Evolutionary conservation across 2,797 vertebrate species (phyloP).

Genomic region (Pampus argenteus): DNA sequence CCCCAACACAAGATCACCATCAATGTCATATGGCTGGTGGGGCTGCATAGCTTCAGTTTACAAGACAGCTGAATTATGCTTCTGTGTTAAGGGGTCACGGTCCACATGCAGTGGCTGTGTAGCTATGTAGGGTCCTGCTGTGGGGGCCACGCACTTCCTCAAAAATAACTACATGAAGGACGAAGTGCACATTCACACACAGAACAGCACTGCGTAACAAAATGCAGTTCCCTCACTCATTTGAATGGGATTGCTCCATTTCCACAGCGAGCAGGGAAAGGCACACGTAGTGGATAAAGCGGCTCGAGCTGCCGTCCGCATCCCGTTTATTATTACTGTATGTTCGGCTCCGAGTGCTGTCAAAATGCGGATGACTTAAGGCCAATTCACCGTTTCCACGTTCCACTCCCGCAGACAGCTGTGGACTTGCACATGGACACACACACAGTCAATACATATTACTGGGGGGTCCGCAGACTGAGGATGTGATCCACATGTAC

Average conservation of each 20-base stretch:
- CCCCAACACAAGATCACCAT: neutral
- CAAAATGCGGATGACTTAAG: too few species aligned
- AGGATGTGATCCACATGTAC: neutral
- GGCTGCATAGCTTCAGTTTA: neutral
- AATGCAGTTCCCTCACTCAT: neutral
- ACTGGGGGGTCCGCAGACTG: neutral
- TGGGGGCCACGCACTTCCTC: neutral
- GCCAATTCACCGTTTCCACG: too few species aligned
- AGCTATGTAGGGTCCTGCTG: neutral
- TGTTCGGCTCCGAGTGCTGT: too few species aligned
- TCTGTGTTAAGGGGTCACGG: neutral
- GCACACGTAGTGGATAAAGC: neutral
- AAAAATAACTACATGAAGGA: neutral
- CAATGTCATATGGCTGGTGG: neutral
- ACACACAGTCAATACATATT: neutral
- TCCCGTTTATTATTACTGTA: too few species aligned
- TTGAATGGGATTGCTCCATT: neutral
- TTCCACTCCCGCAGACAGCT: too few species aligned
- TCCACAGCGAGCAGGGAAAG: too few species aligned
- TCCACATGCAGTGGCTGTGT: neutral
- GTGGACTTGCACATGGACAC: too few species aligned
- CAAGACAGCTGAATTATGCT: neutral
- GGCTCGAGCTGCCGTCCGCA: too few species aligned
- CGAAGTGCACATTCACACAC: neutral
- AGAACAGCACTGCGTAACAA: too few species aligned